Conservation (phyloP, 2,888 invertebrate genomes). For the Allophyes oxyacanthae region DNA sequence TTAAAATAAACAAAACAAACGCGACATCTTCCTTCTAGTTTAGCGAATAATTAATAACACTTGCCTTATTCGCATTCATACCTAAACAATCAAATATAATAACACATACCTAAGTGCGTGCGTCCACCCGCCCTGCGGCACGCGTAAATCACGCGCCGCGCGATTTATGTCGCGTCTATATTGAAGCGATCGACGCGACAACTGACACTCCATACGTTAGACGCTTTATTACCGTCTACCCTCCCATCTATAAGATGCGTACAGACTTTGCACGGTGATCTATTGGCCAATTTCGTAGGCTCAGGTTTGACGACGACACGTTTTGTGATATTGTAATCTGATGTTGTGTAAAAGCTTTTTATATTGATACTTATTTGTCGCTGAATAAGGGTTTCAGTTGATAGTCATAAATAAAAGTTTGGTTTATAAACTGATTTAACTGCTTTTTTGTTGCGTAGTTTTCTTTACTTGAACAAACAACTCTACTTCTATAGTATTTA, state of each 20-base stretch:
- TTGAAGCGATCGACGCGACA: slow-evolving; percentile 48
- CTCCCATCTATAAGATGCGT: slow-evolving; percentile 42
- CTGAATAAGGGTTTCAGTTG: neutral
- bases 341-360: slow-evolving; percentile 5
- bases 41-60: too few relatives aligned
- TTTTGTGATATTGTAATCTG: slow-evolving; percentile 39
- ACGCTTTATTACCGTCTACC: slow-evolving; percentile 50
- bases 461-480: too few relatives aligned
- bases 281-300: slow-evolving; percentile 41
- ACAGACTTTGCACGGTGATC: slow-evolving; percentile 31
- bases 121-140: neutral
- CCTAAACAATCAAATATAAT: too few relatives aligned
- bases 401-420: too few relatives aligned
- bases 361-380: neutral
- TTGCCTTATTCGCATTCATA: too few relatives aligned
- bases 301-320: slow-evolving; percentile 10
- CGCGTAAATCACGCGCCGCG: slow-evolving; percentile 36
- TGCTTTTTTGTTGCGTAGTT: too few relatives aligned
- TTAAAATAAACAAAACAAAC: too few relatives aligned
- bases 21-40: too few relatives aligned
- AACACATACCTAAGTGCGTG: too few relatives aligned
- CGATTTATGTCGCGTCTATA: slow-evolving; percentile 51
- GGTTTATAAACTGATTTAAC: too few relatives aligned
- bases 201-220: slow-evolving; percentile 46
- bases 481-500: too few relatives aligned